Evolutionary conservation across 2,888 invertebrate species (phyloP), one percentile per base, ranked within the genome.

Genomic region (Elgonia sp.): DNA sequence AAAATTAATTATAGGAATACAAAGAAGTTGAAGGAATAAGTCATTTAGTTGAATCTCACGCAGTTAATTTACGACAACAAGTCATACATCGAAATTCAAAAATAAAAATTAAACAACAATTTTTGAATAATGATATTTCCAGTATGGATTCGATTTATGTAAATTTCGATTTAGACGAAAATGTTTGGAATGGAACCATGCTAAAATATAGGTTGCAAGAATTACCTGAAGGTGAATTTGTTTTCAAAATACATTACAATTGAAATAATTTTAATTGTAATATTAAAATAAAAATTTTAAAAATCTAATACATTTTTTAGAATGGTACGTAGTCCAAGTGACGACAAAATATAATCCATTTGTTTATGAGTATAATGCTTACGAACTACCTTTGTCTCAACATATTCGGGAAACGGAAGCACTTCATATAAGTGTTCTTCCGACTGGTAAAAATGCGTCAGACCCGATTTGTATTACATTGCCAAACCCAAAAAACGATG

Each of bases 301-400:
- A 67, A 29, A 72, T n/a, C 75, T 40, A 21, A 50, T 29, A 60
- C 55, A 85, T 77, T 57, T 72, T 69, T 84, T 65, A 94, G 94
- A 94, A 84, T 94, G 94, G 94, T 93, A 94, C 62, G 88, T 93
- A 69, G 84, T 94, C 21, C 94, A 94, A 89, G 60, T 94, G 3
- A 94, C 94, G n/a, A 81, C 88, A 12, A 92, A 91, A 29, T 92
- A 94, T 46, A 91, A 92, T 46, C 89, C 90, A 21, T 86, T 89
- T 42, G 18, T 55, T 46, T 89, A 89, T 39, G 72, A 86, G 63
- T 50, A 89, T 40, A 79, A 81, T 29, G 12, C 73, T 14, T 76
- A 84, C 21, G 62, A 75, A 29, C 72, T 81, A 20, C 83, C 87
- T 37, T 89, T 83, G 37, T 76, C 79, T 37, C 53, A 91, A 57